phyloP scores from a whole-genome alignment of 2,797 vertebrate species.

The Loris lydekkerianus region DNA sequence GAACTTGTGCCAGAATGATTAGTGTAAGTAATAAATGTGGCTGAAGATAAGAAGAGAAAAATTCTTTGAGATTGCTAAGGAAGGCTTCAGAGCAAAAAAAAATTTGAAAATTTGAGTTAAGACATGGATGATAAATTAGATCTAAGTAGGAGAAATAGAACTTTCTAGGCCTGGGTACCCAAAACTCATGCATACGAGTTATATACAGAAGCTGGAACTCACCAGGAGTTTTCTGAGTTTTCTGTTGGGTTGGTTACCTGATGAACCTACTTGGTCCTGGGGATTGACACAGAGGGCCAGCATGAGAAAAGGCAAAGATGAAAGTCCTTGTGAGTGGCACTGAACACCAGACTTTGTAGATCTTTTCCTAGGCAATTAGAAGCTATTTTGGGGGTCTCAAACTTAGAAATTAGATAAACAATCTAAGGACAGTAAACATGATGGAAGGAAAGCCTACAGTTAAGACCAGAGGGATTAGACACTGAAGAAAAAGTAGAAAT shows the following conservation, averaged over 20 bases:
- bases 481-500: not conserved
- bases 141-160: not conserved
- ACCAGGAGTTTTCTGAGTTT: not conserved
- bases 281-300: not conserved
- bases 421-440: not conserved
- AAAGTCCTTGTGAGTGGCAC: not conserved
- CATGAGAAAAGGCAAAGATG: not conserved
- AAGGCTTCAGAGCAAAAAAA: constrained; percentile 61
- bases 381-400: not conserved
- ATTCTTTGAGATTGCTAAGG: constrained; percentile 68
- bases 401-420: not conserved
- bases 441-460: not conserved
- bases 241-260: too few species aligned
- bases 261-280: not conserved
- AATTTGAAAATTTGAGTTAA: constrained; percentile 75
- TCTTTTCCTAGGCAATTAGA: not conserved
- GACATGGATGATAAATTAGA: constrained; percentile 66
- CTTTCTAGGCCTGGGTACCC: not conserved
- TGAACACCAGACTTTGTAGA: not conserved
- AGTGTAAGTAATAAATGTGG: constrained; percentile 79
- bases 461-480: not conserved
- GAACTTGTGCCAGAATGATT: constrained; percentile 80
- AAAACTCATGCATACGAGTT: not conserved
- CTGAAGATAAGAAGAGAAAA: constrained; percentile 71
- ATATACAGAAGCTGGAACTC: not conserved